Conservation (phyloP, 2,113 vertebrate genomes). For the Anhinga rufa region DNA sequence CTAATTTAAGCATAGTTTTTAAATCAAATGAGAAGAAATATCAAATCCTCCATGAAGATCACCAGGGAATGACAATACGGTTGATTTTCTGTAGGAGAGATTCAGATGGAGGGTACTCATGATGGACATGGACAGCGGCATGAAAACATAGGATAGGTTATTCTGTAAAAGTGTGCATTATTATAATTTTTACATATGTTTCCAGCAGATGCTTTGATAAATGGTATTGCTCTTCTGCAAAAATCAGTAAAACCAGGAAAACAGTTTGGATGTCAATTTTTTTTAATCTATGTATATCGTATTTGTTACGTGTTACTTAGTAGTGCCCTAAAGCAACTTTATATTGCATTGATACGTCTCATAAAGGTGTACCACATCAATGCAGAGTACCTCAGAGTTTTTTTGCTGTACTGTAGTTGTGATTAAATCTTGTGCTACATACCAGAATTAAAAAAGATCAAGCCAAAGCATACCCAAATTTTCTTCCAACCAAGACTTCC, state of each 20-base stretch:
- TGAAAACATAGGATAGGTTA: background rate
- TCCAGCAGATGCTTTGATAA: background rate
- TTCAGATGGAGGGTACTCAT: background rate
- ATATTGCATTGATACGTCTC: background rate
- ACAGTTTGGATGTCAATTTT: background rate
- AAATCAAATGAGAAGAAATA: background rate
- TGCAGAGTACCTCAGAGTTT: background rate
- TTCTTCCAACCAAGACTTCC: background rate
- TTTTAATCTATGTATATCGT: background rate
- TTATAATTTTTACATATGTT: background rate
- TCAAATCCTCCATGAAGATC: background rate
- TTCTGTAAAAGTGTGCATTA: background rate
- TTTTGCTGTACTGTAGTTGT: background rate
- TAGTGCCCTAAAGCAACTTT: background rate
- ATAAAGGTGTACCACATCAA: background rate
- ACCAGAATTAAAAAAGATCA: background rate
- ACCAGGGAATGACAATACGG: background rate
- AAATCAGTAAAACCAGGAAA: background rate
- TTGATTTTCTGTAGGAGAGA: background rate
- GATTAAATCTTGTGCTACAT: background rate
- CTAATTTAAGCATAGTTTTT: background rate
- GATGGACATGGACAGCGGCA: background rate
- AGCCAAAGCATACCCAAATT: background rate
- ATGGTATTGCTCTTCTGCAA: background rate
- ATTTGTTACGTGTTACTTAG: background rate